These are phyloP conservation scores for Scolopax rusticola DNA, from an alignment of 2,797 vertebrate genomes.

Conservation along the genomic window DNA sequence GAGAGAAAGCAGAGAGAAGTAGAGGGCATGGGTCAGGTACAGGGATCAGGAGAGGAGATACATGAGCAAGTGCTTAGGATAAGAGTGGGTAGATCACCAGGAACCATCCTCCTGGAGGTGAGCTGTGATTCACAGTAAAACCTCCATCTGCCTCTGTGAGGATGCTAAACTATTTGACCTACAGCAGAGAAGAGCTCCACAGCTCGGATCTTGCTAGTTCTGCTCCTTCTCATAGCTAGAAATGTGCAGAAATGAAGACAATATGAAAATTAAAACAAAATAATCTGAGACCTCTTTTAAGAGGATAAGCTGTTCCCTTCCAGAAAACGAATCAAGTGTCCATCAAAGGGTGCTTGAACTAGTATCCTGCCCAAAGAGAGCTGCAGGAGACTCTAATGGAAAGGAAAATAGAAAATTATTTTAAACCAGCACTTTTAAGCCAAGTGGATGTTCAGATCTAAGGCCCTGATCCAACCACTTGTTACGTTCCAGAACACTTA, in stretches of 20 bases:
- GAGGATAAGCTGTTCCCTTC: neutral
- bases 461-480: neutral
- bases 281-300: neutral
- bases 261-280: neutral
- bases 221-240: neutral
- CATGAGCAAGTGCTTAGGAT: rapidly evolving
- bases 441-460: neutral
- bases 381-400: neutral
- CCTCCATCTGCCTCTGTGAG: neutral
- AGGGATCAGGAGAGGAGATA: neutral
- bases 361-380: neutral
- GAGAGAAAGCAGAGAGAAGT: neutral
- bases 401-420: neutral
- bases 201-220: neutral
- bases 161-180: neutral
- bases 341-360: neutral
- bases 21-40: neutral
- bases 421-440: neutral
- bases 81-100: neutral
- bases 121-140: neutral
- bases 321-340: neutral
- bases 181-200: neutral
- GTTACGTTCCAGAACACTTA: neutral
- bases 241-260: neutral
- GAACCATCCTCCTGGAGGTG: neutral